These are phyloP conservation scores for Dasypus novemcinctus DNA, from an alignment of 2,113 vertebrate species.

Conservation along the genomic window DNA sequence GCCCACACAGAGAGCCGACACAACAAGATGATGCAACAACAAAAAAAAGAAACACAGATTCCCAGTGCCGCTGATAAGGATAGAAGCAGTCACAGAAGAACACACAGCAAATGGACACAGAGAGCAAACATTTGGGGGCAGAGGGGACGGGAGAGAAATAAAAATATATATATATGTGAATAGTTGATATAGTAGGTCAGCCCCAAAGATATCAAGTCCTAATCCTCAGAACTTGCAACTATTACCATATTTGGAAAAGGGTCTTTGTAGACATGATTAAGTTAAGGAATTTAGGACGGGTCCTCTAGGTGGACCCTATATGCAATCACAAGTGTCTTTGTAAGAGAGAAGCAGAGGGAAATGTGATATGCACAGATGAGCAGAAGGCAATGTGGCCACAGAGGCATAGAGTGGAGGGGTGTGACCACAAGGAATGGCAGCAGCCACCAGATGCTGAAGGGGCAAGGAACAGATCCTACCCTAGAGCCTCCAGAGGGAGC, in stretches of 20 bases:
- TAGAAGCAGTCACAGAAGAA: no score
- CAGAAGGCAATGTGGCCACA: background rate
- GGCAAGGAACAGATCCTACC: no score
- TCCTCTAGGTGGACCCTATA: background rate
- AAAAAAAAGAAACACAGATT: no score
- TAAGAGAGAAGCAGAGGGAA: background rate
- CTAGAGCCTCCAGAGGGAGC: no score
- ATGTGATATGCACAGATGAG: background rate
- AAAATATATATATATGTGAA: no score
- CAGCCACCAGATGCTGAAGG: background rate
- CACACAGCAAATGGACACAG: no score
- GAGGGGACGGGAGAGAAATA: no score
- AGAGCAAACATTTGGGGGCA: no score
- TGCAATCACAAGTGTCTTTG: background rate
- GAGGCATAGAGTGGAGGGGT: background rate
- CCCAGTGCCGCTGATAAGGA: no score
- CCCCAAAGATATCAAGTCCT: background rate
- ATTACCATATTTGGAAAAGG: background rate
- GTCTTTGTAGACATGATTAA: background rate
- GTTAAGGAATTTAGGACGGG: background rate
- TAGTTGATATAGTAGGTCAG: background rate
- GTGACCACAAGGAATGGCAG: background rate
- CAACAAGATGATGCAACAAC: no score
- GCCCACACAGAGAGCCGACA: no score
- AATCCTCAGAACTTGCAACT: background rate